Evolutionary conservation across 2,888 invertebrate species (phyloP).

Genomic region (Papilio elwesi): DNA sequence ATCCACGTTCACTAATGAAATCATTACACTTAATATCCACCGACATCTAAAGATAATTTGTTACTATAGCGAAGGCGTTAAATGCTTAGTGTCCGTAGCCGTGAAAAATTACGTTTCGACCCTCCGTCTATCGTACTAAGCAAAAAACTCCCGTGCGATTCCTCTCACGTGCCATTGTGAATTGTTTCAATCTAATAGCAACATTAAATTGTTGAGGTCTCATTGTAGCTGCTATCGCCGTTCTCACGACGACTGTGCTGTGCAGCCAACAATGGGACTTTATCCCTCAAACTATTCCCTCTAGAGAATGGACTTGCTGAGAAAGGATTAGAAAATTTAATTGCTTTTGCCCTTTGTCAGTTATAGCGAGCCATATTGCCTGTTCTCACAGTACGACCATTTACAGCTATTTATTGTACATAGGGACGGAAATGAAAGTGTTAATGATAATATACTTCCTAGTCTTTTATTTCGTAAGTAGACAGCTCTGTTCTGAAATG

Average conservation of each 20-base stretch:
- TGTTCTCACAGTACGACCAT: constrained; percentile 15
- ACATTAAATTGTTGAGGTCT: constrained; percentile 73
- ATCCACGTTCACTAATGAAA: constrained; percentile 46
- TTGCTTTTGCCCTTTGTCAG: constrained; percentile 32
- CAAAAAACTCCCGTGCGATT: constrained; percentile 73
- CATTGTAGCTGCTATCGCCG: constrained; percentile 71
- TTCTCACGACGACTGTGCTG: constrained; percentile 66
- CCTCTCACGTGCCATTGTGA: constrained; percentile 79
- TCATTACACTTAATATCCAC: constrained; percentile 49
- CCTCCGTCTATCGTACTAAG: constrained; percentile 46
- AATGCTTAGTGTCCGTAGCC: constrained; percentile 51
- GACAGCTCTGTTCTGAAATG: no score
- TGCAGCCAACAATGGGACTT: constrained; percentile 51
- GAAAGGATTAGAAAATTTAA: constrained; percentile 44
- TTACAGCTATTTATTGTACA: constrained; percentile 14
- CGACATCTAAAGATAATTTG: constrained; percentile 48
- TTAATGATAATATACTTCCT: no score
- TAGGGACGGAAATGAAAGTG: not conserved
- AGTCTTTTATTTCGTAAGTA: not conserved
- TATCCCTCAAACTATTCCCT: constrained; percentile 50
- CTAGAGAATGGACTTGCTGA: constrained; percentile 43
- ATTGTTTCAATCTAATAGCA: constrained; percentile 71
- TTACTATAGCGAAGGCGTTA: constrained; percentile 49
- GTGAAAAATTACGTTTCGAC: constrained; percentile 49
- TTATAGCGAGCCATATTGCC: constrained; percentile 1